Percentiles rank a stretch among this genome's conserved stretches.
Evolutionary conservation across 2,797 vertebrate genomes (phyloP).

Genomic region (Harpagifer antarcticus): DNA sequence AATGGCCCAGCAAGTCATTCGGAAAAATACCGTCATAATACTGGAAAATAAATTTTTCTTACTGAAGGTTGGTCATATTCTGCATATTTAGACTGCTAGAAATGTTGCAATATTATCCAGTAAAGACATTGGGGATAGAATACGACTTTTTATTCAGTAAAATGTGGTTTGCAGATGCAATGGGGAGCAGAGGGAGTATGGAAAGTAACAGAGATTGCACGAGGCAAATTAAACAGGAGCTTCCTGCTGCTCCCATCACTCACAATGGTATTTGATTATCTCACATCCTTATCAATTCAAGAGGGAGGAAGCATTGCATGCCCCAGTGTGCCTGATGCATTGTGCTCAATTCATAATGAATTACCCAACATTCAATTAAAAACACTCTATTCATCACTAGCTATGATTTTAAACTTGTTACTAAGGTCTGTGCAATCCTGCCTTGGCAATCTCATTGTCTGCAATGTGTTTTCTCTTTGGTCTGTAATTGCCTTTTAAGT

Average conservation of each 20-base stretch:
- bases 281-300: conserved; percentile 62
- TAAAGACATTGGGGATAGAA: neutral
- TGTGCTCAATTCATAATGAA: conserved; percentile 65
- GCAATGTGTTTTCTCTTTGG: conserved; percentile 12
- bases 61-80: neutral
- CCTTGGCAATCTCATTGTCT: conserved; percentile 8
- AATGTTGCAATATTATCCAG: neutral
- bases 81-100: neutral
- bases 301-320: conserved; percentile 63
- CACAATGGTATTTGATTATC: conserved; percentile 68
- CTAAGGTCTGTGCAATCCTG: conserved; percentile 18
- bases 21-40: neutral
- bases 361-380: conserved; percentile 73
- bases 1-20: conserved; percentile 16
- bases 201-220: conserved; percentile 28
- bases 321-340: conserved; percentile 47
- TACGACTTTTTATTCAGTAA: neutral
- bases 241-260: conserved; percentile 58
- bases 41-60: neutral
- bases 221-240: conserved; percentile 58
- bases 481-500: conserved; percentile 30
- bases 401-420: conserved; percentile 63
- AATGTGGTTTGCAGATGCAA: conserved; percentile 6
- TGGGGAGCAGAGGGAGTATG: conserved; percentile 10
- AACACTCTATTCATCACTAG: conserved; percentile 66